phyloP scores from a whole-genome alignment of 2,888 invertebrate genomes.

The Eristalis arbustorum region DNA sequence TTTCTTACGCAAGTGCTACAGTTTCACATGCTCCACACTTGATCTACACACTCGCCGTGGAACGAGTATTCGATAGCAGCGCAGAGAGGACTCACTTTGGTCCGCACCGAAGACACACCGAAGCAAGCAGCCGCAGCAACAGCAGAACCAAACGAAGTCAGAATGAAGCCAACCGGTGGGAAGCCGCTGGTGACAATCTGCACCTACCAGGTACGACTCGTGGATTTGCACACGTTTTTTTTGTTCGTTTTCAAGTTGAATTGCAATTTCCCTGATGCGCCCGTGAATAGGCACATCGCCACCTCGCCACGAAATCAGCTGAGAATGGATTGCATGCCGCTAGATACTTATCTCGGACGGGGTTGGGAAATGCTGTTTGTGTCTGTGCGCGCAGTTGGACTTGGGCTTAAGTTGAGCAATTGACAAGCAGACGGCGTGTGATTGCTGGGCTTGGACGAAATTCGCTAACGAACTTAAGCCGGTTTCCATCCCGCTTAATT shows the following conservation, averaged over 20 bases:
- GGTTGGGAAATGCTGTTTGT: conserved; percentile 23
- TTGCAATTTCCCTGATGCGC: too few species aligned
- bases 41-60: conserved; percentile 43
- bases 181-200: conserved; percentile 76
- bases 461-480: background rate
- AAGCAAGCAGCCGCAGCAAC: background rate
- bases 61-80: conserved; percentile 21
- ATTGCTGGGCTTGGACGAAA: background rate
- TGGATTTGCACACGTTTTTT: background rate
- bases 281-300: too few species aligned
- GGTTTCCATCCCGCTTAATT: background rate
- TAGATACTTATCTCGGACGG: conserved; percentile 31
- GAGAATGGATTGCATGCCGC: conserved; percentile 18
- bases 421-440: background rate
- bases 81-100: background rate
- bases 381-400: background rate
- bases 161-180: conserved; percentile 74
- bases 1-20: conserved; percentile 54
- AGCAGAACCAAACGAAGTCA: conserved; percentile 27
- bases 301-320: conserved; percentile 3
- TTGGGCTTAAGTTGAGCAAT: conserved; percentile 28
- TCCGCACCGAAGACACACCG: background rate
- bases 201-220: conserved; percentile 75
- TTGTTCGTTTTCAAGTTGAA: background rate
- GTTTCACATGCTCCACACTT: conserved; percentile 60